These are phyloP conservation scores for Hystrix cristata DNA, from an alignment of 2,113 vertebrate species.

Conservation along the genomic window DNA sequence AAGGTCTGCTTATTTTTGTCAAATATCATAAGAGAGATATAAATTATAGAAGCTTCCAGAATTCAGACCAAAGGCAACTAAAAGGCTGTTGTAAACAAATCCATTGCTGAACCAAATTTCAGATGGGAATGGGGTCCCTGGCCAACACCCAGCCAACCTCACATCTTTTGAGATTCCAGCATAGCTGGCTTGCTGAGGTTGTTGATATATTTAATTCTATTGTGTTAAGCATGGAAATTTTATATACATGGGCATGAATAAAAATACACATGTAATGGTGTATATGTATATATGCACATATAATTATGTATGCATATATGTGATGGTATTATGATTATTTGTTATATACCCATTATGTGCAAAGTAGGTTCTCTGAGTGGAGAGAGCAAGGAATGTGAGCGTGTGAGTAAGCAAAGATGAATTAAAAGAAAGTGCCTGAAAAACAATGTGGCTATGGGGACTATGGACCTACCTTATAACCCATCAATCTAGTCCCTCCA, in stretches of 20 bases:
- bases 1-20: slow-evolving; percentile 28
- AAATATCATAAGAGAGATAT: not conserved
- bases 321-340: not conserved
- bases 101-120: not conserved
- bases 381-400: not conserved
- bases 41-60: slow-evolving; percentile 1
- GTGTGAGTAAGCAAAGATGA: not conserved
- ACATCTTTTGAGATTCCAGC: not conserved
- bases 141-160: not conserved
- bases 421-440: not conserved
- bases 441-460: not conserved
- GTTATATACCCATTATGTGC: not conserved
- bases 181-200: not conserved
- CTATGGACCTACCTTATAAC: not conserved
- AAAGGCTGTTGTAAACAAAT: not conserved
- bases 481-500: not conserved
- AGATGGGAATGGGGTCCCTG: not conserved
- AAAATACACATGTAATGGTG: not conserved
- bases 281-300: not conserved
- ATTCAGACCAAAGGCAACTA: slow-evolving; percentile 3
- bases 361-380: not conserved
- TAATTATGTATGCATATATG: not conserved
- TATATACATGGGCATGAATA: not conserved
- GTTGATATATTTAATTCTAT: slow-evolving; percentile 13
- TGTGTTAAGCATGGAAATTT: not conserved